phyloP scores from a whole-genome alignment of 2,888 invertebrate genomes.

The Junonia oenone region DNA sequence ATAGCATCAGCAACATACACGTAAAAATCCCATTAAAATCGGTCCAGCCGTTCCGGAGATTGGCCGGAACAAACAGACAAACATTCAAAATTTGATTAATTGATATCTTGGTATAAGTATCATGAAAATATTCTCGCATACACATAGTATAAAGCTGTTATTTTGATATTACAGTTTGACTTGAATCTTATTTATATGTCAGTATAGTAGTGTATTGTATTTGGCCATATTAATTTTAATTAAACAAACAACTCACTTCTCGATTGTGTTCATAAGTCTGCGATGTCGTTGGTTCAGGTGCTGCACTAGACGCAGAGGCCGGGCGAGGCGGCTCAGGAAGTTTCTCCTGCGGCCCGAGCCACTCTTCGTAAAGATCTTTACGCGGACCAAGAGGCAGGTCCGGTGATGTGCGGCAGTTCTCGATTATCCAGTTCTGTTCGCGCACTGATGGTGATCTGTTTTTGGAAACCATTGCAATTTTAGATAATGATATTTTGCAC shows the following conservation, averaged over 20 bases:
- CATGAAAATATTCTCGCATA: too few species aligned
- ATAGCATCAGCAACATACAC: too few species aligned
- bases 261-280: background rate
- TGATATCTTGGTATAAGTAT: too few species aligned
- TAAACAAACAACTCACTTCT: too few species aligned
- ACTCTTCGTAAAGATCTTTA: constrained; percentile 73
- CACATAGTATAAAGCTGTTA: too few species aligned
- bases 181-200: background rate
- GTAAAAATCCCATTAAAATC: too few species aligned
- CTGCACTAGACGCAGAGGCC: constrained; percentile 4
- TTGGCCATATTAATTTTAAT: too few species aligned
- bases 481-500: background rate
- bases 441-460: constrained; percentile 65
- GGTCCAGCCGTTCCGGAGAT: too few species aligned
- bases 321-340: constrained; percentile 27
- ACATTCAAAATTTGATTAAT: too few species aligned
- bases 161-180: too few species aligned
- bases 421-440: constrained; percentile 83
- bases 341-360: constrained; percentile 44
- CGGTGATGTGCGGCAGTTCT: constrained; percentile 81
- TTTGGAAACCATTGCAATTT: background rate
- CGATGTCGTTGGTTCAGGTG: background rate
- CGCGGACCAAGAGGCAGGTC: constrained; percentile 76
- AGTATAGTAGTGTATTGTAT: background rate
- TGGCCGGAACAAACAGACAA: too few species aligned